phyloP scores from a whole-genome alignment of 2,888 invertebrate genomes.

The Morinoia aosen region DNA sequence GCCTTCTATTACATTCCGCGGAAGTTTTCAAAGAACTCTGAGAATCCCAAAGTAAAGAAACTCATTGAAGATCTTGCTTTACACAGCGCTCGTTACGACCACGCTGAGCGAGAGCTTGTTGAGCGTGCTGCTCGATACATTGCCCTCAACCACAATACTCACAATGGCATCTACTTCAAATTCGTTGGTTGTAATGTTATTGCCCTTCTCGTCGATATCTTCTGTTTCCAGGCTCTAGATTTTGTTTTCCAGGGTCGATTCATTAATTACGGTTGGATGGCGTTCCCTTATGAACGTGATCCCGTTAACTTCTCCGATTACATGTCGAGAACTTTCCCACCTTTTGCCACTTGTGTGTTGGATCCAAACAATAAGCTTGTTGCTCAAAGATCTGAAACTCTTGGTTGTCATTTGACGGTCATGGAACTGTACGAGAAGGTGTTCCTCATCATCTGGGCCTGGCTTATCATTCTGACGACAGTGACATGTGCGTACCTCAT shows the following conservation, averaged over 20 bases:
- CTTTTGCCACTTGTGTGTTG: slow-evolving; percentile 66
- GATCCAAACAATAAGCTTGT: slow-evolving; percentile 61
- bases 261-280: slow-evolving; percentile 67
- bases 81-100: slow-evolving; percentile 65
- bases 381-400: slow-evolving; percentile 62
- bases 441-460: slow-evolving; percentile 65
- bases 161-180: slow-evolving; percentile 67
- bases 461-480: slow-evolving; percentile 66
- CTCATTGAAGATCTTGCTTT: slow-evolving; percentile 66
- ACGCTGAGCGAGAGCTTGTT: slow-evolving; percentile 65
- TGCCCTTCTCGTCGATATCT: slow-evolving; percentile 65
- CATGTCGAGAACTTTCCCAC: slow-evolving; percentile 67
- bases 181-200: slow-evolving; percentile 65
- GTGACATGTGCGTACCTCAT: slow-evolving; percentile 65
- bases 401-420: slow-evolving; percentile 67
- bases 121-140: slow-evolving; percentile 66
- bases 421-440: slow-evolving; percentile 68
- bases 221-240: slow-evolving; percentile 65
- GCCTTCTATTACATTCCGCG: slow-evolving; percentile 67
- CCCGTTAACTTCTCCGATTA: slow-evolving; percentile 67
- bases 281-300: slow-evolving; percentile 64
- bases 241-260: slow-evolving; percentile 66
- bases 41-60: slow-evolving; percentile 67
- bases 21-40: slow-evolving; percentile 67
- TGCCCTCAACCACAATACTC: slow-evolving; percentile 66